Conservation (phyloP, 2,113 vertebrate species). For the Pseudorectes ferrugineus region DNA sequence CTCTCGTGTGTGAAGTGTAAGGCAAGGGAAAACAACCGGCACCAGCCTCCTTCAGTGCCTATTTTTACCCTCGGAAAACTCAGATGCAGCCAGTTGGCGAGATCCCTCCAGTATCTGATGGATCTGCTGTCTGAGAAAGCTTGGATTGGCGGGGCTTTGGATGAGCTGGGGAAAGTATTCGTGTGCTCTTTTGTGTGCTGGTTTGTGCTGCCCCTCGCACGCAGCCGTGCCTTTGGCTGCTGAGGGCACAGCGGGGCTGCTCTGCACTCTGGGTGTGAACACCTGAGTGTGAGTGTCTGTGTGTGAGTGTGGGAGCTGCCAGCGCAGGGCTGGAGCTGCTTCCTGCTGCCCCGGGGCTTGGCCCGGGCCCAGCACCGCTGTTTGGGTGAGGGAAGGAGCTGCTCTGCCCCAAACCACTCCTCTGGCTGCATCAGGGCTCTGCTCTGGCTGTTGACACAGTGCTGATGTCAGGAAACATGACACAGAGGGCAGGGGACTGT, state of each 20-base stretch:
- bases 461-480: neutral
- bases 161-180: neutral
- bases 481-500: neutral
- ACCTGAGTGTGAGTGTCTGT: neutral
- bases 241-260: neutral
- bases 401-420: neutral
- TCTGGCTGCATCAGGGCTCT: neutral
- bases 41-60: conserved; percentile 2
- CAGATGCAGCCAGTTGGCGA: conserved; percentile 16
- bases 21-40: neutral
- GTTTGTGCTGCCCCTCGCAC: neutral
- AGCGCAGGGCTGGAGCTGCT: neutral
- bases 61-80: neutral
- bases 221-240: neutral
- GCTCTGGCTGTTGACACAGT: neutral
- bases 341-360: neutral
- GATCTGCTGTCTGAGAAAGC: neutral
- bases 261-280: neutral
- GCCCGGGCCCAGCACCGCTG: neutral
- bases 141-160: neutral
- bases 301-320: neutral
- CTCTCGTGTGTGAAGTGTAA: neutral
- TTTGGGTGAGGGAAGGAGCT: neutral
- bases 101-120: neutral
- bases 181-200: neutral